A percentile compares a stretch with the other conserved stretches of the same genome.
These are phyloP conservation scores for Pseudomyrmex pallidus DNA, from an alignment of 1,140 invertebrate genomes.

Conservation along the genomic window DNA sequence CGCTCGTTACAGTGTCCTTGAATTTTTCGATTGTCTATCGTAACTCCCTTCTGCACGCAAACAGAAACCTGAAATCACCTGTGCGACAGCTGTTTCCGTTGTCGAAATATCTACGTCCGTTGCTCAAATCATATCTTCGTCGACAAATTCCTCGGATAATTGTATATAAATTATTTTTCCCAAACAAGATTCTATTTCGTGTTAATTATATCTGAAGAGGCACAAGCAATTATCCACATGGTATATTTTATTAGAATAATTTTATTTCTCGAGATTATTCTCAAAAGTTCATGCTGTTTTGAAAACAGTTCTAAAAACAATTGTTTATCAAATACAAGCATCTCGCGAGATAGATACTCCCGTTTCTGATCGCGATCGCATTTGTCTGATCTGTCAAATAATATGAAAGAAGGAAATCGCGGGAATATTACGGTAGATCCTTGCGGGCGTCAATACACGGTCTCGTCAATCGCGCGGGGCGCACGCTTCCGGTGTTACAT, in stretches of 20 bases:
- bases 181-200: not conserved
- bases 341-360: not conserved
- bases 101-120: slow-evolving; percentile 56
- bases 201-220: too few relatives aligned
- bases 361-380: slow-evolving; percentile 40
- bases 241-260: too few relatives aligned
- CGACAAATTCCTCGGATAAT: not conserved
- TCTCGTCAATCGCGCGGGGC: slow-evolving; percentile 59
- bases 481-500: slow-evolving; percentile 29
- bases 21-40: slow-evolving; percentile 46
- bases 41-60: not conserved
- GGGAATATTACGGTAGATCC: slow-evolving; percentile 69
- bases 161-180: not conserved
- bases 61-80: slow-evolving; percentile 41
- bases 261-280: too few relatives aligned
- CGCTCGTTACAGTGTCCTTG: slow-evolving; percentile 55
- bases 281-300: not conserved
- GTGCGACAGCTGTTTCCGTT: slow-evolving; percentile 72
- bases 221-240: too few relatives aligned
- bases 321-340: not conserved
- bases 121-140: not conserved
- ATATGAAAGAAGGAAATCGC: slow-evolving; percentile 36
- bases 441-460: slow-evolving; percentile 74
- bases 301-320: not conserved
- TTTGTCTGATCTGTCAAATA: not conserved